phyloP scores from a whole-genome alignment of 1,140 invertebrate genomes.

The Mamestra configurata region DNA sequence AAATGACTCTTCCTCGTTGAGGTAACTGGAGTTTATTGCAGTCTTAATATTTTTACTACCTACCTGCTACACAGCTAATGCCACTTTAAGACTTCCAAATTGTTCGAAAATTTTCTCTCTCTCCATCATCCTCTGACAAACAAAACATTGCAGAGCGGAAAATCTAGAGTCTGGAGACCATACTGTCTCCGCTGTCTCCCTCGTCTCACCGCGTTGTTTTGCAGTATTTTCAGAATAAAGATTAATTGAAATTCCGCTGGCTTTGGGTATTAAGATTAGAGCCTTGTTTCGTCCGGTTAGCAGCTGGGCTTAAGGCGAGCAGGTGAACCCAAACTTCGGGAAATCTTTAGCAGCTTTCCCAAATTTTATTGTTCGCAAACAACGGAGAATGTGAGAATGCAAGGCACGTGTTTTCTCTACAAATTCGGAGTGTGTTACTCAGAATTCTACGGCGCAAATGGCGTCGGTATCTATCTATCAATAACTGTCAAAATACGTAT shows the following conservation, averaged over 20 bases:
- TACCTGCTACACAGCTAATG: no score
- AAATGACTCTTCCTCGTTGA: no score
- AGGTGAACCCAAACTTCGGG: not conserved
- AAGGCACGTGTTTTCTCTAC: not conserved
- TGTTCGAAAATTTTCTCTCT: no score
- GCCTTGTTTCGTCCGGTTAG: not conserved
- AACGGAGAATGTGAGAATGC: not conserved
- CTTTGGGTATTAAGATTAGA: not conserved
- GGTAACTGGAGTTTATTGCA: no score
- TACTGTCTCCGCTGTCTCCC: no score
- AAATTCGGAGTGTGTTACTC: not conserved
- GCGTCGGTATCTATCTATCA: slow-evolving; percentile 22
- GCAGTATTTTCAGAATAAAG: not conserved
- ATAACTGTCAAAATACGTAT: slow-evolving; percentile 40
- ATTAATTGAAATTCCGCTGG: not conserved
- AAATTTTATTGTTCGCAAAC: not conserved
- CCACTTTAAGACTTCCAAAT: no score
- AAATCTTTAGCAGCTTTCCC: not conserved
- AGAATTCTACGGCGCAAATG: not conserved
- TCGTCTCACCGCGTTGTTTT: no score
- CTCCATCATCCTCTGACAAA: no score
- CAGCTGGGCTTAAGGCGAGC: not conserved
- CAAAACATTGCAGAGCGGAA: no score
- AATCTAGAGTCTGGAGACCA: no score
- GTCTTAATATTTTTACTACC: no score